Evolutionary conservation across 2,888 invertebrate species (phyloP).

Genomic region (Trichopoda pennipes): DNA sequence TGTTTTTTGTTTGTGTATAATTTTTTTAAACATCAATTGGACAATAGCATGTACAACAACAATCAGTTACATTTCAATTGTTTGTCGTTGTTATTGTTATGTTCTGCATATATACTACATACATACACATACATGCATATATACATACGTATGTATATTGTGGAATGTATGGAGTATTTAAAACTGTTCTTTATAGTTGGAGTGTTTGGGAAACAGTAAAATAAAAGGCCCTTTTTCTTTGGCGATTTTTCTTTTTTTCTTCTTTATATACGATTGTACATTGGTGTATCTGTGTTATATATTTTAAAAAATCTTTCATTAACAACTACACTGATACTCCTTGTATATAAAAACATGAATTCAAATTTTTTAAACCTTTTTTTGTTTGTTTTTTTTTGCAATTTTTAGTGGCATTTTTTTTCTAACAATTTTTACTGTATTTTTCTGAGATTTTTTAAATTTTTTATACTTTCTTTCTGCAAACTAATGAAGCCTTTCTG

Average conservation of each 20-base stretch:
- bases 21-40: constrained; percentile 19
- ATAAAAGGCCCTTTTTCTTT: not conserved
- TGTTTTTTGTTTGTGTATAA: not conserved
- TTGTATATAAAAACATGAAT: constrained; percentile 51
- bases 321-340: constrained; percentile 62
- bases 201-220: not conserved
- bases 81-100: constrained; percentile 29
- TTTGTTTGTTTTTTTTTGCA: constrained; percentile 2
- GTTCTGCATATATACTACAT: not conserved
- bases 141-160: not conserved
- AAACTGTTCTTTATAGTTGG: not conserved
- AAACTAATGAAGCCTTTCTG: constrained; percentile 66
- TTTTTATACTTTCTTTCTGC: constrained; percentile 19
- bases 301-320: constrained; percentile 59
- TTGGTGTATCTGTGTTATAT: constrained; percentile 44
- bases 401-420: constrained; percentile 50
- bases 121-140: not conserved
- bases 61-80: constrained; percentile 48
- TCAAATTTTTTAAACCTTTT: constrained; percentile 9
- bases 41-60: constrained; percentile 35
- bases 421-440: constrained; percentile 12
- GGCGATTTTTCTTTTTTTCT: not conserved
- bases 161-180: not conserved
- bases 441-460: constrained; percentile 34
- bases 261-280: constrained; percentile 1